Evolutionary conservation across 2,888 invertebrate genomes (phyloP), one percentile per base, ranked within the genome.

Genomic region (Cyaniris semiargus): DNA sequence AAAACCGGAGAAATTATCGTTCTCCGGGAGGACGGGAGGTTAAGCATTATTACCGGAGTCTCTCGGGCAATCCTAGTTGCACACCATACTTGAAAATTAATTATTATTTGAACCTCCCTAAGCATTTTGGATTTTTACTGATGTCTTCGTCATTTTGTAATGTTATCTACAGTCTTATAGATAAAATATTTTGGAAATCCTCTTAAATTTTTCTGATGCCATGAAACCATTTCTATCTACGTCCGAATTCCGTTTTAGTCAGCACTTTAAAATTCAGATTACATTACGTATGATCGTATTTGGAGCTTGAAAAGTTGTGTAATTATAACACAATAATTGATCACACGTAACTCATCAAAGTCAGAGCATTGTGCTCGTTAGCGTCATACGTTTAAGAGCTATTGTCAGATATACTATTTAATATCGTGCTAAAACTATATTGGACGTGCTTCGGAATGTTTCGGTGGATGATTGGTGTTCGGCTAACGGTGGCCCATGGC

Each of bases 251-350:
- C 4, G 15, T 23, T 27, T 7, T 27, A 15, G 27, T 15, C 66
- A 27, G 15, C 66, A 66, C 66, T 66, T 72, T 38, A 72, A 72
- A 21, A 18, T 72, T 44, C 38, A 48, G 27, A 48, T 48, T 53
- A 38, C 15, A 74, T 74, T 31, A 44, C 74, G 48, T 48, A 44
- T 15, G n/a, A 71, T 21, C 74, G 74, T 74, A 74, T 74, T 48
- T 74, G 48, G 74, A 74, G 74, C 74, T 74, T 74, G 74, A 74
- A 72, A 80, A 75, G 53, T 71, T 75, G 77, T 79, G 81, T 81
- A 80, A 81, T 83, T 82, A 79, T 80, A 53, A 79, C 76, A 80
- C 78, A 78, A 81, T 27, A 2, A 27, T 82, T 80, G 79, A 79
- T 77, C 78, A 78, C 80, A 79, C 79, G 77, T 79, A 79, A 53